Base-by-base conservation (phyloP, 2,797 vertebrate genomes). In the Muscicapa comitata region DNA sequence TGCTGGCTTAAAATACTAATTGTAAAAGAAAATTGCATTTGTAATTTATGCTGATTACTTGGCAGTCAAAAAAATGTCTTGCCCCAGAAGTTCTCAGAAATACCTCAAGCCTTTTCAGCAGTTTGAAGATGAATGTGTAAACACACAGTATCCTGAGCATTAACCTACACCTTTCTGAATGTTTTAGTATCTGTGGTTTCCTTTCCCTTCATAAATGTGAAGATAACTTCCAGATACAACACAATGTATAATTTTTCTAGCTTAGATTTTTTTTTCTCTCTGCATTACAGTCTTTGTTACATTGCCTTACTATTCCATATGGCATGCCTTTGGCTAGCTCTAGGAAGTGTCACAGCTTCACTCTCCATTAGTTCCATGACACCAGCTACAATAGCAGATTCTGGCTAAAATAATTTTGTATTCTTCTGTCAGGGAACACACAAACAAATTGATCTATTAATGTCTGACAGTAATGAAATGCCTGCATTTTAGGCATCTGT, bases 301-400 rank as follows among this genome's bases (percentile, higher is more conserved):
- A 2, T 21, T 81, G 42, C 25, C 42, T 79, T 86, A 35, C 14
- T 74, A 6, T 58, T 85, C 83, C 91, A 94, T 92, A 83, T 88
- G 83, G 75, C 40, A 25, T 88, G 94, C 88, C 86, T 84, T 82
- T 95, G 82, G 81, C 86, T 89, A 94, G 55, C 81, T 96, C 53
- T 82, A 75, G 81, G 45, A 94, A 73, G 61, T 55, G 55, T 50
- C 63, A 53, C 43, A 74, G 37, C 45, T 94, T 94, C 53, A 35
- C 13, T 94, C 66, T 84, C 65, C 45, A 50, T 91, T 88, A 92
- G n/a, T 68, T 79, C 35, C 21, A 24, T 65, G 61, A 73, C 85
- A 85, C 25, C 45, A 33, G 45, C 78, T 87, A 48, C 47, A 73
- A 10, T 17, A 76, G 35, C 26, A 79, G 76, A 81, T 63, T 72